Base-by-base conservation (phyloP, 2,113 vertebrate species). In the Tringa solitaria region DNA sequence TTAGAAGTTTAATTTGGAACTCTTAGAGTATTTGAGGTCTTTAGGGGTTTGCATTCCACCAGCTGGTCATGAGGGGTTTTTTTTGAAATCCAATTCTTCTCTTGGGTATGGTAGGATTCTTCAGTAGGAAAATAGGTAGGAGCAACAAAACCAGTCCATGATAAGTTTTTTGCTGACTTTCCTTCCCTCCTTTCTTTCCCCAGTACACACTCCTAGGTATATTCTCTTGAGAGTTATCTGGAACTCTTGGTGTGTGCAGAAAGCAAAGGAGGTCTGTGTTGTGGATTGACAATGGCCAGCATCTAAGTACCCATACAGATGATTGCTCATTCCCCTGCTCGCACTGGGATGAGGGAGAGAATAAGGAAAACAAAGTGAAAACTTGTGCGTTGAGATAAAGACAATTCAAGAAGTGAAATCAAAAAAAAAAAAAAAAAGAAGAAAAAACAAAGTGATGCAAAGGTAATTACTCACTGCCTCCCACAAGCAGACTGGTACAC, bases 191-290 rank as follows among this genome's bases (percentile, higher is more conserved):
- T 77, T 15, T 57, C 15, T 56, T 76, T 69, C 12, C 24, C 15
- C 11, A 24, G 0, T 33, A 12, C 45, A 20, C 18, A 33, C 2
- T 76, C 6, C 23, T 30, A 48, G 9, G 14, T 30, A 26, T 9
- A 54, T 57, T 82, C 10, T 73, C 16, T 32, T 48, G 37, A 8
- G 9, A 64, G 8, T 63, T 54, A 48, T 19, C n/a, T 54, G 53
- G 12, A 19, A 2, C 4, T 89, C 37, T 67, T 79, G 4, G 4
- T 79, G 20, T 67, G 22, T 41, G 5, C 7, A 92, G 8, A 9
- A 69, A 70, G 33, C 4, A 84, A 91, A 68, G 59, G 43, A 89
- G 5, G 5, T 50, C 59, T 86, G 14, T 32, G 10, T 41, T 59
- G 24, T 41, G 16, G 2, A 18, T 54, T 84, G 53, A 61, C 30